Conservation (phyloP, 2,888 invertebrate genomes). For the Brenthis hecate region DNA sequence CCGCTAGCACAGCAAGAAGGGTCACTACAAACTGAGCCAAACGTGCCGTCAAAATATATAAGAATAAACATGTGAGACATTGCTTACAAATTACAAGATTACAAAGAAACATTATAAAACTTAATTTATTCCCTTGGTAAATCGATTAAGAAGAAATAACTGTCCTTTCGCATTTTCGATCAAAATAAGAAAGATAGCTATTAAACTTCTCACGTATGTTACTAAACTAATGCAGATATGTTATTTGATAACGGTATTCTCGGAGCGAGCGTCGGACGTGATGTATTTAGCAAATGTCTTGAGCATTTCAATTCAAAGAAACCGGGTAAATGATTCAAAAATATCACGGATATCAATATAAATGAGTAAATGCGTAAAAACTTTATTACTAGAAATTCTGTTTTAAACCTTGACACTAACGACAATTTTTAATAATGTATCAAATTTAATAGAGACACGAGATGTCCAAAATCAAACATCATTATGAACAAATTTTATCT, state of each 20-base stretch:
- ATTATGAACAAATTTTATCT: constrained; percentile 4
- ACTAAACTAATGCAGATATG: constrained; percentile 55
- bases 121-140: neutral
- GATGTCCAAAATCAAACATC: neutral
- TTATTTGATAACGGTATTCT: constrained; percentile 56
- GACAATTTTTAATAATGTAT: no score
- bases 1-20: no score
- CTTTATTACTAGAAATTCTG: neutral
- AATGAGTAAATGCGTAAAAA: neutral
- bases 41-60: no score
- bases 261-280: constrained; percentile 53
- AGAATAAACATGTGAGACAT: no score
- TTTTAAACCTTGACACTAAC: neutral
- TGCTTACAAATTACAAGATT: no score
- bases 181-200: constrained; percentile 2
- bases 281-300: constrained; percentile 51
- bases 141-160: constrained; percentile 28
- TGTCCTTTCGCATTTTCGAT: constrained; percentile 11
- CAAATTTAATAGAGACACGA: neutral
- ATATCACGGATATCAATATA: constrained; percentile 13
- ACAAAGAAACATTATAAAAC: neutral
- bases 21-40: no score
- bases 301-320: constrained; percentile 29
- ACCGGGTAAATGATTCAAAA: constrained; percentile 21
- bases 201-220: constrained; percentile 49